phyloP scores from a whole-genome alignment of 2,888 invertebrate species.

The Eupithecia subumbrata region DNA sequence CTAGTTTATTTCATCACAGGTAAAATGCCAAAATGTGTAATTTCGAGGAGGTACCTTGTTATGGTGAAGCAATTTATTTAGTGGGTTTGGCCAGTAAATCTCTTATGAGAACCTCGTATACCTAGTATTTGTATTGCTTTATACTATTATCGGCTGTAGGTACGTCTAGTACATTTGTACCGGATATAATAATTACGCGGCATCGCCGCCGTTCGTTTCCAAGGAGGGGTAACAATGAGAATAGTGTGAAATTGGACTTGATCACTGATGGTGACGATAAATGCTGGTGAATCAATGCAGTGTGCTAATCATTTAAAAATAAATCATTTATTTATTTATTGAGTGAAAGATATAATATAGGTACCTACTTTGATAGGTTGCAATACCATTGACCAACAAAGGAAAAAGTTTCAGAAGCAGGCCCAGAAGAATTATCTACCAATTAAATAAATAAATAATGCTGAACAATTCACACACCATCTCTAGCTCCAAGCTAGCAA shows the following conservation, averaged over 20 bases:
- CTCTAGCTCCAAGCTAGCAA: too few relatives aligned
- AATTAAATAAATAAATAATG: background rate
- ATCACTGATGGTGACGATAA: background rate
- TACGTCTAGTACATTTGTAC: background rate
- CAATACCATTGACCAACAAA: background rate
- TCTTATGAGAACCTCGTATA: background rate
- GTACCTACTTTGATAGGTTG: background rate
- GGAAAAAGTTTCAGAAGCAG: background rate
- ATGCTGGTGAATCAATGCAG: background rate
- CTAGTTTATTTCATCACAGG: too few relatives aligned
- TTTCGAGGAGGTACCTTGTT: too few relatives aligned
- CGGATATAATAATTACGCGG: background rate
- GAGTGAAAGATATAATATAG: background rate
- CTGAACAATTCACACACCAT: too few relatives aligned
- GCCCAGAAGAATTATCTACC: background rate
- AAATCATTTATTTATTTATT: background rate
- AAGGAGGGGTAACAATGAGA: background rate
- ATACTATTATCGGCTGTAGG: background rate
- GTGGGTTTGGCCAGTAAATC: background rate
- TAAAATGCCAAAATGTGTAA: too few relatives aligned
- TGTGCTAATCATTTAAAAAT: background rate
- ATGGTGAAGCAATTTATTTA: too few relatives aligned
- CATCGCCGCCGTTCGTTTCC: background rate
- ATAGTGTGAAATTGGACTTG: slow-evolving; percentile 1
- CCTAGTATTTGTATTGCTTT: background rate